These are phyloP conservation scores for Poeciliopsis turneri DNA, from an alignment of 2,797 vertebrate species.

Conservation along the genomic window DNA sequence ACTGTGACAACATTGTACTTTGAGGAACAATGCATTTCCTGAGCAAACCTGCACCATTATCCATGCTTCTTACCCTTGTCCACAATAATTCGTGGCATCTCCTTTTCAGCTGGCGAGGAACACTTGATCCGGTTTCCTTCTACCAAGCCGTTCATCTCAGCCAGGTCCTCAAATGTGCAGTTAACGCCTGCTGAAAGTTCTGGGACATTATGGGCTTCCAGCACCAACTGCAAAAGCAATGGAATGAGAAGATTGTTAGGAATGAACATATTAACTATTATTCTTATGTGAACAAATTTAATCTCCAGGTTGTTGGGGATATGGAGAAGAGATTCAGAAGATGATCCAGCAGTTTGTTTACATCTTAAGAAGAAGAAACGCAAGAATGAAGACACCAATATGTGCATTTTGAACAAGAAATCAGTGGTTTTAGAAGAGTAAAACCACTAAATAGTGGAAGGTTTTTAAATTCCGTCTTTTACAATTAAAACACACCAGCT, in stretches of 20 bases:
- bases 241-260: background rate
- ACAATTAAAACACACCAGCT: background rate
- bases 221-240: constrained; percentile 82
- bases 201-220: constrained; percentile 96
- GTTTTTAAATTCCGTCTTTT: no score
- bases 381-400: background rate
- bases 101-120: constrained; percentile 92
- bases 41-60: background rate
- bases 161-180: constrained; percentile 95
- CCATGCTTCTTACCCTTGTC: constrained; percentile 87
- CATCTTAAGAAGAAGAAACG: background rate
- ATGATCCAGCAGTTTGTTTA: background rate
- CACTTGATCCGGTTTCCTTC: constrained; percentile 94
- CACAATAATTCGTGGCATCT: constrained; percentile 92
- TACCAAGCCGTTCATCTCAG: constrained; percentile 95
- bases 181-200: constrained; percentile 97
- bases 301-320: background rate
- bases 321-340: background rate
- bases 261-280: background rate
- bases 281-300: background rate
- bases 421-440: background rate
- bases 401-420: background rate
- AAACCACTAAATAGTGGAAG: background rate
- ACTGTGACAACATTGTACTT: background rate
- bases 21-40: background rate